Base-by-base conservation (phyloP, 1,140 invertebrate species). In the Orussus abietinus region DNA sequence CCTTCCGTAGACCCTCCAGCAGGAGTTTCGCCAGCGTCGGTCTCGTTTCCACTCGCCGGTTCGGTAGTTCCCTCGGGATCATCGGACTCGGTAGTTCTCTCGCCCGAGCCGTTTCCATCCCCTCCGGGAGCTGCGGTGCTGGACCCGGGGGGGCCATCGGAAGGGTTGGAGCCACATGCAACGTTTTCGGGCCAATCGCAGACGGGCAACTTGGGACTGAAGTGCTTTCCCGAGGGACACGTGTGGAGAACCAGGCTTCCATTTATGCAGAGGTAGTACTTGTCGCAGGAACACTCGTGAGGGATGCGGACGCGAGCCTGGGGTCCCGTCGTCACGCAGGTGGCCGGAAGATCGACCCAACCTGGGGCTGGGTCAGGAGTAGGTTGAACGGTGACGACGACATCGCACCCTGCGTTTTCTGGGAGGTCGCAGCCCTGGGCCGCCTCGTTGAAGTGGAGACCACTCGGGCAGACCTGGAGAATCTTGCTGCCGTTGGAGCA, bases 401-500 rank as follows among this genome's bases (percentile, higher is more conserved):
- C 18, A 12, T 33, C 15, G 31, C 66, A 69, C 14, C 45, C 28
- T 13, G 58, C 59, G 33, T 55, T 40, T 10, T 37, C n/a, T 3
- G 66, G 55, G 48, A 56, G 56, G 13, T 65, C 62, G 31, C 71
- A 75, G 9, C 72, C 67, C 52, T 76, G 59, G 9, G 49, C 22
- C 7, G 55, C 47, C 4, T 69, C 55, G 51, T 81, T 77, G 42
- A 80, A 83, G 22, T 73, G 53, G 1, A 76, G 48, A 1, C 54
- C 59, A 0, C 43, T 37, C 0, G 69, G 56, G 47, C 82, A 84
- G 1, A 46, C 13, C 22, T 73, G 62, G 18, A 67, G 48, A 4
- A 74, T 53, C 21, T 76, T 70, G 5, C 57, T 20, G 0, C 78
- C 77, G 26, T 76, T 55, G 14, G 55, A 51, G 41, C 81, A 82